phyloP scores from a whole-genome alignment of 2,888 invertebrate species.

The Cheilosia vernalis region DNA sequence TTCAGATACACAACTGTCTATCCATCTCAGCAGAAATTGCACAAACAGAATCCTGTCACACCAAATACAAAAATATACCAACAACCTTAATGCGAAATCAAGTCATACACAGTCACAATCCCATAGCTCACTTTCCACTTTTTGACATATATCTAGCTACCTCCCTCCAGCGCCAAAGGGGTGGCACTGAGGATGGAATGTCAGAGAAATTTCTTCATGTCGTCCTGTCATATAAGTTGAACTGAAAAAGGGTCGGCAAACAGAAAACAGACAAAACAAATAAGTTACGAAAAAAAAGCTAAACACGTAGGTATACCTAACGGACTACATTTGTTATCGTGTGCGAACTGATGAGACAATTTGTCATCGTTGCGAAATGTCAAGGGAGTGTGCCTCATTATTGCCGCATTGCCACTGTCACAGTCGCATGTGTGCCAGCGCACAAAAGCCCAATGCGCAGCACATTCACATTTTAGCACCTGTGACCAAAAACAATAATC shows the following conservation, averaged over 20 bases:
- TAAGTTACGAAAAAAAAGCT: conserved; percentile 4
- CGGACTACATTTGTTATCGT: conserved; percentile 70
- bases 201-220: conserved; percentile 46
- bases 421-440: conserved; percentile 52
- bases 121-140: conserved; percentile 53
- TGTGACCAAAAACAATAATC: conserved; percentile 68
- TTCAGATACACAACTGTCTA: no score
- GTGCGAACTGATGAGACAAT: conserved; percentile 72
- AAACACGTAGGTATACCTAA: conserved; percentile 58
- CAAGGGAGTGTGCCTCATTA: conserved; percentile 71
- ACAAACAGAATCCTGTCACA: background rate
- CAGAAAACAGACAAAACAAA: conserved; percentile 9
- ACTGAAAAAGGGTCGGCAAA: conserved; percentile 42
- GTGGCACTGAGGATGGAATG: conserved; percentile 55
- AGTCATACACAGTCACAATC: conserved; percentile 47
- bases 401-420: conserved; percentile 63
- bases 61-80: conserved; percentile 3
- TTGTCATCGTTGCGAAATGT: conserved; percentile 71
- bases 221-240: conserved; percentile 53
- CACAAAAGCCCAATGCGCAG: conserved; percentile 30
- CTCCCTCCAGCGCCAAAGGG: background rate
- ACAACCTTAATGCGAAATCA: conserved; percentile 57
- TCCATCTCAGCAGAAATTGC: background rate
- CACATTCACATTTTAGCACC: conserved; percentile 60
- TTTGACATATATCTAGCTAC: conserved; percentile 32